Percentiles rank a stretch among this genome's conserved stretches.
These are phyloP conservation scores for Eupithecia dodoneata DNA, from an alignment of 2,888 invertebrate genomes.

Conservation along the genomic window DNA sequence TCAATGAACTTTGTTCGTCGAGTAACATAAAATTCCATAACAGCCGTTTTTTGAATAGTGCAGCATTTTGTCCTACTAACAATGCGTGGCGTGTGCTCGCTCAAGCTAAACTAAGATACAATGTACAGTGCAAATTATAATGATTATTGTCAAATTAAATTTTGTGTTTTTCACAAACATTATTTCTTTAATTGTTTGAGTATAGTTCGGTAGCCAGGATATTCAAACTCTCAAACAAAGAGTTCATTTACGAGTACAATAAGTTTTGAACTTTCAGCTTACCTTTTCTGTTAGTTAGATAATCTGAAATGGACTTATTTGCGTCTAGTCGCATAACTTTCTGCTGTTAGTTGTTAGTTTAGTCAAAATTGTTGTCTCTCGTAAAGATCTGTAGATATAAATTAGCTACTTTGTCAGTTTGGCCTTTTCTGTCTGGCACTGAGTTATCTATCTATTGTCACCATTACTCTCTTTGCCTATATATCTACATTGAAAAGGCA, in stretches of 20 bases:
- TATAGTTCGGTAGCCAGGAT: neutral
- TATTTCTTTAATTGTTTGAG: no score
- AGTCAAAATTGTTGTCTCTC: neutral
- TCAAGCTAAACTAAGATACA: no score
- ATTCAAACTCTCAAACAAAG: neutral
- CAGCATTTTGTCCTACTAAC: neutral
- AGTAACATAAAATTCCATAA: conserved; percentile 3
- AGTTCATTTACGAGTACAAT: no score
- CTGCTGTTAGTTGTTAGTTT: neutral
- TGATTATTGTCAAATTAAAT: no score
- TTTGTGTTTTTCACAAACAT: no score
- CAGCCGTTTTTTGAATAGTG: neutral
- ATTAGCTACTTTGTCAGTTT: neutral
- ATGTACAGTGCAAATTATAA: no score
- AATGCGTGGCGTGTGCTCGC: neutral
- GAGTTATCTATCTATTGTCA: neutral
- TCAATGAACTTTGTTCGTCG: conserved; percentile 12
- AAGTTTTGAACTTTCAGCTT: neutral
- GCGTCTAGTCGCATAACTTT: neutral
- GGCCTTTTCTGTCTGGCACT: neutral
- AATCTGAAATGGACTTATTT: neutral
- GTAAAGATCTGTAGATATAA: neutral
- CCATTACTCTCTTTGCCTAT: neutral
- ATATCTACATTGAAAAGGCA: neutral
- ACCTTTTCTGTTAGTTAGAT: neutral